Conservation (phyloP, 2,113 vertebrate genomes). For the Neolamprologus ventralis region DNA sequence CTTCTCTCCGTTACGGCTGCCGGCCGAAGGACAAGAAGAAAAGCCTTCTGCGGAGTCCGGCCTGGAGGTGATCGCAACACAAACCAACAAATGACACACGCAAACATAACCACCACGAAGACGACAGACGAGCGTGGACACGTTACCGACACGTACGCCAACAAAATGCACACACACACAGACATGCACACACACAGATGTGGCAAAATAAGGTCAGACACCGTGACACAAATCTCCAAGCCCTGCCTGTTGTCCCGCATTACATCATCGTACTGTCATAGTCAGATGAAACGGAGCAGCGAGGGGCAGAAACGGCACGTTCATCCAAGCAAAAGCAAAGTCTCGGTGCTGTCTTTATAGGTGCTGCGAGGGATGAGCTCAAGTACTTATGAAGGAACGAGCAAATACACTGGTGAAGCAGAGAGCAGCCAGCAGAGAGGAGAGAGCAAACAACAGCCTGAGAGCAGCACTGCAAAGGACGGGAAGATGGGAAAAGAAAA, state of each 20-base stretch:
- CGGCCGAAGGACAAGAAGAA: constrained; percentile 82
- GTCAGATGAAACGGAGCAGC: neutral
- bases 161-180: neutral
- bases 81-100: constrained; percentile 6
- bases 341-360: neutral
- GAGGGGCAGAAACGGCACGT: neutral
- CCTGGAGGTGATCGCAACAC: constrained; percentile 61
- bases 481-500: neutral
- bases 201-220: constrained; percentile 37
- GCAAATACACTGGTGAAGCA: constrained; percentile 14
- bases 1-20: constrained; percentile 90
- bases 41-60: constrained; percentile 91
- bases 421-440: constrained; percentile 17
- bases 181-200: constrained; percentile 22
- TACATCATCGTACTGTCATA: constrained; percentile 17
- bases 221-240: constrained; percentile 18
- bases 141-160: neutral
- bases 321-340: constrained; percentile 47
- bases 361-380: neutral
- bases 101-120: neutral
- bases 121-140: neutral
- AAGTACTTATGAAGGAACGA: neutral
- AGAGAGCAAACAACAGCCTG: neutral
- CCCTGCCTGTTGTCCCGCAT: constrained; percentile 28
- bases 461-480: neutral